Conservation (phyloP, 2,113 vertebrate species). For the Sturnira hondurensis region DNA sequence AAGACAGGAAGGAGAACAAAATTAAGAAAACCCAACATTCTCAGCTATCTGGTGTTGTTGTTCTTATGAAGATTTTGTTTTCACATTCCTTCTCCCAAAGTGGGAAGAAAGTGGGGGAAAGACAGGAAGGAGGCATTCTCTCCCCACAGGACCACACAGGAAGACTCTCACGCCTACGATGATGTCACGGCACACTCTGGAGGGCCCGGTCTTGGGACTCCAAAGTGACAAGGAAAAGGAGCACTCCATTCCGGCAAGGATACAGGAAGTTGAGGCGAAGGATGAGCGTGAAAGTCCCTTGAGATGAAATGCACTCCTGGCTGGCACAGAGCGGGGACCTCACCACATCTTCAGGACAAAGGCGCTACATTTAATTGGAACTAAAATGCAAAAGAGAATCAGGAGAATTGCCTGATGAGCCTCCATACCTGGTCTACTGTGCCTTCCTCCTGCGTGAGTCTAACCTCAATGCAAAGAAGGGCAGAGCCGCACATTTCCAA, state of each 20-base stretch:
- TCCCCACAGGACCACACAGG: background rate
- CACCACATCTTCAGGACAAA: background rate
- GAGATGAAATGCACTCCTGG: background rate
- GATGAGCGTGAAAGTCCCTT: background rate
- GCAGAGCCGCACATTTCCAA: background rate
- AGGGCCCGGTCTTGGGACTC: rapidly evolving
- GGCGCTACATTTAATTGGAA: background rate
- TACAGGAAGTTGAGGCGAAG: background rate
- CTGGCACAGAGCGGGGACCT: background rate
- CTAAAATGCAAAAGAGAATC: background rate
- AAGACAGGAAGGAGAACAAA: background rate
- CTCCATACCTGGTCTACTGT: background rate
- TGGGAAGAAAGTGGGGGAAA: background rate
- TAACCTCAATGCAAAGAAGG: background rate
- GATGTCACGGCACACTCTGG: too few species aligned
- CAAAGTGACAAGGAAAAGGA: rapidly evolving
- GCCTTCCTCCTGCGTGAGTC: background rate
- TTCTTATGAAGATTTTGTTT: background rate
- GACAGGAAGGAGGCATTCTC: background rate
- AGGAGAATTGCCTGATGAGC: rapidly evolving
- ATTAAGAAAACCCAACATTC: background rate
- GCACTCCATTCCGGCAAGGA: background rate
- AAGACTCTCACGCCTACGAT: background rate
- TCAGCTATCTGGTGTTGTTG: background rate
- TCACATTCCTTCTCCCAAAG: background rate